These are phyloP conservation scores for Podarcis lilfordi DNA, from an alignment of 2,797 vertebrate species.

Conservation along the genomic window DNA sequence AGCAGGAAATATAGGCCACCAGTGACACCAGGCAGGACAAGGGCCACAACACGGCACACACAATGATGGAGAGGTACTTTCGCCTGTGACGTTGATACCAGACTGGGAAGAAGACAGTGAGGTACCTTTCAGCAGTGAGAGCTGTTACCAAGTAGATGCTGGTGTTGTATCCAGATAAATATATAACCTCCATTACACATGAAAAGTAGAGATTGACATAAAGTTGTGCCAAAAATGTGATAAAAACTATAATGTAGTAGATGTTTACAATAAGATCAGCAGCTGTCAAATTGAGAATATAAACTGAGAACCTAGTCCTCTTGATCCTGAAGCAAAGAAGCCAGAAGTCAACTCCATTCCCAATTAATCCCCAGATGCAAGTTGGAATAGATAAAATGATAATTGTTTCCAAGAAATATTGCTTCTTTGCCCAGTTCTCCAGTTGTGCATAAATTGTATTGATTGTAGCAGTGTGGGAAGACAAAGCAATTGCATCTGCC, in stretches of 20 bases:
- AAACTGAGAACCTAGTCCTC: slow-evolving; percentile 50
- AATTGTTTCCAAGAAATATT: neutral
- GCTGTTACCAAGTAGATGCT: slow-evolving; percentile 80
- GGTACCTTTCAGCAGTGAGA: slow-evolving; percentile 79
- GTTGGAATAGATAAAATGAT: slow-evolving; percentile 14
- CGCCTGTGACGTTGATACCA: slow-evolving; percentile 77
- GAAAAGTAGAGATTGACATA: neutral
- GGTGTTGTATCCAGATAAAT: slow-evolving; percentile 75
- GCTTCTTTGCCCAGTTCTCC: neutral
- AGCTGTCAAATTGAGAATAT: slow-evolving; percentile 38
- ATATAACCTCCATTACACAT: neutral
- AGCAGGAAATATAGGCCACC: slow-evolving; percentile 74
- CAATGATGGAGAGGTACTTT: slow-evolving; percentile 68
- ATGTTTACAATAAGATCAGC: slow-evolving; percentile 54
- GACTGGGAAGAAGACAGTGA: slow-evolving; percentile 78
- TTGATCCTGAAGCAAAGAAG: slow-evolving; percentile 52
- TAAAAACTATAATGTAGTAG: neutral
- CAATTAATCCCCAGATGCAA: slow-evolving; percentile 38
- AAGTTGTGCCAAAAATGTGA: neutral
- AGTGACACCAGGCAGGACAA: slow-evolving; percentile 76
- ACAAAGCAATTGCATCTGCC: neutral
- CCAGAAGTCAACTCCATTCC: slow-evolving; percentile 48
- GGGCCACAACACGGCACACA: slow-evolving; percentile 77
- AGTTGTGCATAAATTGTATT: neutral
- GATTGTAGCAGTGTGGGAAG: neutral